A percentile compares a stretch with the other conserved stretches of the same genome.
Evolutionary conservation across 2,888 invertebrate species (phyloP).

Genomic region (Lapara coniferarum): DNA sequence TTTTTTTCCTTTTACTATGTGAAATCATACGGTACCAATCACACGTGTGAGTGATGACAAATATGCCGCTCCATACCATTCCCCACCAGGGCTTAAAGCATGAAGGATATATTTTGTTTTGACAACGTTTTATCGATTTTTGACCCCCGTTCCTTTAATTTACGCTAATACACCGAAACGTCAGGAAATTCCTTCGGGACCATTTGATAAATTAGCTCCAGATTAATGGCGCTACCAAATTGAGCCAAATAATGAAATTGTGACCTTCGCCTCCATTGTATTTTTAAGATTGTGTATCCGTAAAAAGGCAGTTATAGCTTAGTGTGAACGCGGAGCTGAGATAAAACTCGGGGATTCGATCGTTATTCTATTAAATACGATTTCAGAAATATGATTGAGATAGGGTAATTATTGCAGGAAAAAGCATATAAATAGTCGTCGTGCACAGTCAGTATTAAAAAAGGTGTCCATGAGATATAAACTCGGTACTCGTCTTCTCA

Average conservation of each 20-base stretch:
- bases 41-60: no score
- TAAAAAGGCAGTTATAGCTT: no score
- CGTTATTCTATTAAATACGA: no score
- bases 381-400: no score
- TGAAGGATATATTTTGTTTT: no score
- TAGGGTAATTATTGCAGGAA: neutral
- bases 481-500: neutral
- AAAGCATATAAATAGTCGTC: neutral
- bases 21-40: no score
- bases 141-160: conserved; percentile 25
- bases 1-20: no score
- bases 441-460: neutral
- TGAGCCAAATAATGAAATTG: conserved; percentile 48
- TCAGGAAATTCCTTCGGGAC: conserved; percentile 45
- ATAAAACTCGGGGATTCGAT: no score
- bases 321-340: no score
- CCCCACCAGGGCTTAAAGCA: no score
- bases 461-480: neutral
- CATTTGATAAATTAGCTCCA: conserved; percentile 57
- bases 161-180: conserved; percentile 39
- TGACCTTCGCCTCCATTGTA: conserved; percentile 26
- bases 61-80: no score
- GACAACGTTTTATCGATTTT: no score
- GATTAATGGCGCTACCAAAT: conserved; percentile 51
- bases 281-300: neutral